Evolutionary conservation across 1,140 invertebrate genomes (phyloP).

Genomic region (Pseudachorutes palmiensis): DNA sequence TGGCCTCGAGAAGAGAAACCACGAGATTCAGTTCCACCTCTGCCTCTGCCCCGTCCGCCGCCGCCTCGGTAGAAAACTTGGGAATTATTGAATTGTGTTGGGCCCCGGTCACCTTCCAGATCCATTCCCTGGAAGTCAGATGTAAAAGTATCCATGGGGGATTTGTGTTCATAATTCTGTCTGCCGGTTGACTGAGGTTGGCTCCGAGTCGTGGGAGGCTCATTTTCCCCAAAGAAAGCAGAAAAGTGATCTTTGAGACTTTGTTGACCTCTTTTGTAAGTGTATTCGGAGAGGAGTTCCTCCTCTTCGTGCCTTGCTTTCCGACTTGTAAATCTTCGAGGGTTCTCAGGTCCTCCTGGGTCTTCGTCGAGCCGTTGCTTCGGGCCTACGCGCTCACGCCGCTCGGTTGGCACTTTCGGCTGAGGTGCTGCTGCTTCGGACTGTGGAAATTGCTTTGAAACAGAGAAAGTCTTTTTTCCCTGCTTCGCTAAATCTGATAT

Average conservation of each 20-base stretch:
- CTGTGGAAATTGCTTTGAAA: neutral
- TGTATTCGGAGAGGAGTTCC: neutral
- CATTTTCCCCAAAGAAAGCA: neutral
- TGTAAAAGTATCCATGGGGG: neutral
- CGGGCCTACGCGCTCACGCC: neutral
- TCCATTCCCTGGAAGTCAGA: neutral
- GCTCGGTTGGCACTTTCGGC: neutral
- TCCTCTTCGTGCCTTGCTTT: neutral
- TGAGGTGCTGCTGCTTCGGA: neutral
- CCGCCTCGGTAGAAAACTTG: neutral
- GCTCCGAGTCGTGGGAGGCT: no score
- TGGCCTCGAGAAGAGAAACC: neutral
- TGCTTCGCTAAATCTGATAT: conserved; percentile 5
- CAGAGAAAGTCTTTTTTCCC: neutral
- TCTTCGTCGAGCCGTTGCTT: neutral
- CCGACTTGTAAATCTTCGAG: neutral
- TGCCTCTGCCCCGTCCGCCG: neutral
- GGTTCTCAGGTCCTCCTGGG: neutral
- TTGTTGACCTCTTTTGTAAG: neutral
- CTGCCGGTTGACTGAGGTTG: neutral
- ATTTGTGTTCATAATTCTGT: neutral
- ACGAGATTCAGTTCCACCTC: neutral
- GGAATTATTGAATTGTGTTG: neutral
- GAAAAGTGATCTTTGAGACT: neutral
- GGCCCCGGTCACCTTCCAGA: neutral